Conservation (phyloP, 2,113 vertebrate species). For the Parotia lawesii region DNA sequence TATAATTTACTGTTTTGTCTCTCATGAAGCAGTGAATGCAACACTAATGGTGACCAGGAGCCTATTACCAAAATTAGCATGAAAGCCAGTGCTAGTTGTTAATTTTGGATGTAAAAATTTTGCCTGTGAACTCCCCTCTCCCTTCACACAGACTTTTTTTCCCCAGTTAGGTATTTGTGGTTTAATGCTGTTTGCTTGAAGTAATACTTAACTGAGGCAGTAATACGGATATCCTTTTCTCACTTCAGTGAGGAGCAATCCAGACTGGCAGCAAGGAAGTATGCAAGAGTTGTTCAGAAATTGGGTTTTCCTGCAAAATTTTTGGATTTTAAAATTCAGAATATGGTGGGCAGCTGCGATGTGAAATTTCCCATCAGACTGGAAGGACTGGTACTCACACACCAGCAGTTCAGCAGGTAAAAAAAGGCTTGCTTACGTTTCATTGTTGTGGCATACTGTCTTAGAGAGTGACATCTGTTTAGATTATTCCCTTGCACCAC, state of each 20-base stretch:
- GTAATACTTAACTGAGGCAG: background rate
- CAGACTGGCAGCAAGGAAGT: constrained; percentile 93
- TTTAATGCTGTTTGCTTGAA: background rate
- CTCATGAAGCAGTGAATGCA: background rate
- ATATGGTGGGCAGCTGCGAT: constrained; percentile 98
- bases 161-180: background rate
- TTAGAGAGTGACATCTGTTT: background rate
- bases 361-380: constrained; percentile 97
- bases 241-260: constrained; percentile 91
- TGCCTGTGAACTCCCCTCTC: background rate
- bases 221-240: background rate
- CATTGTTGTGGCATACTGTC: background rate
- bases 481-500: background rate
- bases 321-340: constrained; percentile 98
- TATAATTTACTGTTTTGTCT: background rate
- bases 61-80: background rate
- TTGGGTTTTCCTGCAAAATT: constrained; percentile 97
- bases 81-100: background rate
- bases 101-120: background rate
- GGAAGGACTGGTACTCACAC: constrained; percentile 94
- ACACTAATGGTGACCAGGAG: background rate
- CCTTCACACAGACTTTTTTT: background rate
- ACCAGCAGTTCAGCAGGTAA: constrained; percentile 98
- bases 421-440: background rate
- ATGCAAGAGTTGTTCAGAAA: constrained; percentile 97